Conservation (phyloP, 35 echinoderm and acorn worm genomes). For the Ophiothrix spiculata region DNA sequence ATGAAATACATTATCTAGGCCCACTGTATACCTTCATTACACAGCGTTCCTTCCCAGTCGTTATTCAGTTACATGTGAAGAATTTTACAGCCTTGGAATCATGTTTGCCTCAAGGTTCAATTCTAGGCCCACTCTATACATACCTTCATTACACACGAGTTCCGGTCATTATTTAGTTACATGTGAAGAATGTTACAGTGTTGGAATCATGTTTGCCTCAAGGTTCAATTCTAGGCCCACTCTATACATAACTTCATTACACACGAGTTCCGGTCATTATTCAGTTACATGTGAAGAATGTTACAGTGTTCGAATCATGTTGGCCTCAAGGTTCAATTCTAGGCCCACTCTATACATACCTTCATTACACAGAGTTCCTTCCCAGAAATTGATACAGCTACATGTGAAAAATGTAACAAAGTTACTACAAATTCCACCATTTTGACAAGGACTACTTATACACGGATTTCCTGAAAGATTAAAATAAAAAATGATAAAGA, state of each 20-base stretch:
- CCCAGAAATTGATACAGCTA: constrained; percentile 50
- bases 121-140: too few species aligned
- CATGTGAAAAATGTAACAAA: constrained; percentile 59
- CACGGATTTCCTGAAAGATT: constrained; percentile 45
- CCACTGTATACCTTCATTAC: too few species aligned
- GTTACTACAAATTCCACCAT: constrained; percentile 58
- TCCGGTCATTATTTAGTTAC: too few species aligned
- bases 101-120: too few species aligned
- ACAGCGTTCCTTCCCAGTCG: too few species aligned
- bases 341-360: constrained; percentile 24
- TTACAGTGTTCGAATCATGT: too few species aligned
- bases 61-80: too few species aligned
- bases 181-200: too few species aligned
- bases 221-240: neutral
- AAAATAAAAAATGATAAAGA: neutral
- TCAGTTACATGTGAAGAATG: constrained; percentile 63
- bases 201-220: too few species aligned
- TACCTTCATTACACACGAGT: too few species aligned
- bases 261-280: constrained; percentile 38
- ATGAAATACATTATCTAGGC: too few species aligned
- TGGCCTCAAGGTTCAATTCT: neutral
- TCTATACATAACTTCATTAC: constrained; percentile 30
- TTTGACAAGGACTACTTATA: constrained; percentile 59
- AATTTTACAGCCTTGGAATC: too few species aligned
- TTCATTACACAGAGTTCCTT: constrained; percentile 29